Conservation (phyloP, 2,797 vertebrate species). For the Phataginus tetradactyla region DNA sequence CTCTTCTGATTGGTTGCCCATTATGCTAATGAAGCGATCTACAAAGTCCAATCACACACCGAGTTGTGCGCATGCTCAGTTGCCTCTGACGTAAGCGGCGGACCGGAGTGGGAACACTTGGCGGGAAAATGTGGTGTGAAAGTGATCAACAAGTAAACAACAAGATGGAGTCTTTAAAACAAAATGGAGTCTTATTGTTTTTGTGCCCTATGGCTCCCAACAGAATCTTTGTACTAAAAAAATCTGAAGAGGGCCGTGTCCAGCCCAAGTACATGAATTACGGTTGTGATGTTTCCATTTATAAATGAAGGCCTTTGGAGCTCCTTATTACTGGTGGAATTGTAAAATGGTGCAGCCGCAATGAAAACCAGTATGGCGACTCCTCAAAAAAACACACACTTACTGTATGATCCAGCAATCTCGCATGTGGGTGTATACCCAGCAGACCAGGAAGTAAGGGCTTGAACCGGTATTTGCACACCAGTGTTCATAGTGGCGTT, state of each 20-base stretch:
- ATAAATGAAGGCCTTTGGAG: not conserved
- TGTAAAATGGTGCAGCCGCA: not conserved
- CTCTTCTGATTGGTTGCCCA: too few species aligned
- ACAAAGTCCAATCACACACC: too few species aligned
- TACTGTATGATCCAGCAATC: not conserved
- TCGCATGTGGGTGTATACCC: not conserved
- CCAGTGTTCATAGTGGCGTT: not conserved
- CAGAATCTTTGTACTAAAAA: constrained; percentile 26
- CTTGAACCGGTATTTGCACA: not conserved
- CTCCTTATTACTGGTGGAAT: not conserved
- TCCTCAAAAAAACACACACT: not conserved
- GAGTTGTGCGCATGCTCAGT: too few species aligned
- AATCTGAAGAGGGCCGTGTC: not conserved
- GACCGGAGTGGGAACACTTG: too few species aligned
- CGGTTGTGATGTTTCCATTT: not conserved
- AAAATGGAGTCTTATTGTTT: too few species aligned
- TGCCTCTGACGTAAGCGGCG: too few species aligned
- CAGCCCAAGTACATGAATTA: not conserved
- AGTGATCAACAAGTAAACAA: too few species aligned
- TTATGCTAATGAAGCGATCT: too few species aligned
- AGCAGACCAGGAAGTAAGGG: not conserved
- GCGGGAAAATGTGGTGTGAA: too few species aligned
- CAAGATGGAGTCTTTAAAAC: too few species aligned
- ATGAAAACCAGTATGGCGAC: not conserved
- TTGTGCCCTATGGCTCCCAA: too few species aligned